phyloP scores from a whole-genome alignment of 2,113 vertebrate species.

The Columbina picui region DNA sequence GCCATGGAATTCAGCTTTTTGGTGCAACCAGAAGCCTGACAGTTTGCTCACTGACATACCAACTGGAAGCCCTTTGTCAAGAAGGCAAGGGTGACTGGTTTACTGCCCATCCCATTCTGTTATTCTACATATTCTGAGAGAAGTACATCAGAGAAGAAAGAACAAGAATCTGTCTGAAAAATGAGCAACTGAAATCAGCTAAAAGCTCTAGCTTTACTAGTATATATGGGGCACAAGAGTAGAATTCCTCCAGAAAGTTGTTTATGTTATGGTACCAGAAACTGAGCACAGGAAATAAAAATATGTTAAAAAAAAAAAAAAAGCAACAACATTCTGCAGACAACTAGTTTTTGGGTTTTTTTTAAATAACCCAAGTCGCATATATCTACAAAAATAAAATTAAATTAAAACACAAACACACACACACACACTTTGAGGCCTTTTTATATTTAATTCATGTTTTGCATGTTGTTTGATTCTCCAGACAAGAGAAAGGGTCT shows the following conservation, averaged over 20 bases:
- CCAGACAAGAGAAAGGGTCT: background rate
- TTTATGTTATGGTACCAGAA: background rate
- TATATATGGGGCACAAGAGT: background rate
- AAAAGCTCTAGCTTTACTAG: background rate
- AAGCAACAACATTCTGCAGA: background rate
- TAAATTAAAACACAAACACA: background rate
- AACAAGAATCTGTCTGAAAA: background rate
- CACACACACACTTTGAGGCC: background rate
- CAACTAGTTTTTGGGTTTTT: background rate
- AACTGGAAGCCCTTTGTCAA: background rate
- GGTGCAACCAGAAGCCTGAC: background rate
- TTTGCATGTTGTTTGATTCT: background rate
- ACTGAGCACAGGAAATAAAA: background rate
- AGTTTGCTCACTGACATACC: background rate
- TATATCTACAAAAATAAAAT: background rate
- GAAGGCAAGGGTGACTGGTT: background rate
- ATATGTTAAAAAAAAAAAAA: background rate
- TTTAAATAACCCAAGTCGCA: background rate
- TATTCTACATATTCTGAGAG: fast-evolving
- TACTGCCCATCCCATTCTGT: background rate
- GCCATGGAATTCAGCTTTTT: background rate
- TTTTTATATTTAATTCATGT: background rate
- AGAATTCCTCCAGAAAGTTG: background rate
- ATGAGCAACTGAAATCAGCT: background rate
- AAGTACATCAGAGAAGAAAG: background rate